phyloP scores from a whole-genome alignment of 2,113 vertebrate species.

The Vireo altiloquus region DNA sequence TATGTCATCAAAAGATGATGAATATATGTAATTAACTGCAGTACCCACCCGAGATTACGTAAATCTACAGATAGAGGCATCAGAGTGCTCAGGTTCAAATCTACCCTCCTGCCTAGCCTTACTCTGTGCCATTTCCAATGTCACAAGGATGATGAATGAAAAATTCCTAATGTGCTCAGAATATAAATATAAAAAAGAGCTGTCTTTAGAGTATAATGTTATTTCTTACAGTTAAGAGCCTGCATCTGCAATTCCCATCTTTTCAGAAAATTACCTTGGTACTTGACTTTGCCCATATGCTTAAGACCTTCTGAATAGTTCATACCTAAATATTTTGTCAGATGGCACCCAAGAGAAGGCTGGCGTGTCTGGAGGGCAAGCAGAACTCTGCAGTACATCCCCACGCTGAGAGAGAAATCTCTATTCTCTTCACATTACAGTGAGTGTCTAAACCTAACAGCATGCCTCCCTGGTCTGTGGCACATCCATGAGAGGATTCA shows the following conservation, averaged over 20 bases:
- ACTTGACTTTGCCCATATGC: not conserved
- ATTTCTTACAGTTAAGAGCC: not conserved
- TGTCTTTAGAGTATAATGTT: not conserved
- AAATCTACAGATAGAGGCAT: not conserved
- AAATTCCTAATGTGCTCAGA: not conserved
- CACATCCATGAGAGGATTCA: not conserved
- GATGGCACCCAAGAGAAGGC: not conserved
- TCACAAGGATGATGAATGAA: not conserved
- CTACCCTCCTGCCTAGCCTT: not conserved
- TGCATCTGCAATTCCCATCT: not conserved
- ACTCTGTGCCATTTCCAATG: not conserved
- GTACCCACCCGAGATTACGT: not conserved
- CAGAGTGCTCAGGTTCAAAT: not conserved
- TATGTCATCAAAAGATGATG: conserved; percentile 6
- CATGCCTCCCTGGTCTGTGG: rapidly evolving
- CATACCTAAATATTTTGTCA: not conserved
- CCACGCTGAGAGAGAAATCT: not conserved
- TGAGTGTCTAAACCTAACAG: not conserved
- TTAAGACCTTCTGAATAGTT: not conserved
- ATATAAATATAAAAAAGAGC: not conserved
- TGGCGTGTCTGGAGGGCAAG: not conserved
- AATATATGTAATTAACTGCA: conserved; percentile 35
- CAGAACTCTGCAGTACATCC: not conserved
- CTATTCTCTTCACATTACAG: not conserved
- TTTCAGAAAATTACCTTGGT: not conserved